A percentile compares a stretch with the other conserved stretches of the same genome.
Evolutionary conservation across 2,888 invertebrate species (phyloP).

Genomic region (Meiosimyza decipiens): DNA sequence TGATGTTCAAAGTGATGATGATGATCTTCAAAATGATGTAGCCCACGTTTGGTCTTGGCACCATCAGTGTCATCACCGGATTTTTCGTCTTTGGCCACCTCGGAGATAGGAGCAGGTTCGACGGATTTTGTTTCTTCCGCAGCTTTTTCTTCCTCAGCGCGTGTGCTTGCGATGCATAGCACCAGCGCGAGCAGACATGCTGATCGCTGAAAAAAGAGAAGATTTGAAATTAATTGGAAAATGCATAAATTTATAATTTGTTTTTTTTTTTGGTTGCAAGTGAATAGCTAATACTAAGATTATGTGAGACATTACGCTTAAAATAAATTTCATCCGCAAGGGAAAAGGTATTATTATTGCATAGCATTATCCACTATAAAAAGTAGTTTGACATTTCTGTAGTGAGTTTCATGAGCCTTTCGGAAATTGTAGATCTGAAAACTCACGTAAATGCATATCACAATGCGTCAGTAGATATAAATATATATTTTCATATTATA

Average conservation of each 20-base stretch:
- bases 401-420: no score
- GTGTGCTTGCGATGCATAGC: constrained; percentile 69
- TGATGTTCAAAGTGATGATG: constrained; percentile 50
- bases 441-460: no score
- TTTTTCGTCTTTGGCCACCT: constrained; percentile 61
- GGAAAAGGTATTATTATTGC: no score
- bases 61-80: constrained; percentile 69
- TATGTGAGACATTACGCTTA: constrained; percentile 37
- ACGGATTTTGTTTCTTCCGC: constrained; percentile 66
- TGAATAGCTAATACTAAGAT: constrained; percentile 30
- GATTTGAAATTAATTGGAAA: neutral
- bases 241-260: neutral
- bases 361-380: no score
- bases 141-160: constrained; percentile 71
- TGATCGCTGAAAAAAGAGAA: constrained; percentile 57
- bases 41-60: constrained; percentile 81
- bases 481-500: no score
- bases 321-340: no score
- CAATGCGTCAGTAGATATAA: no score
- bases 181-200: constrained; percentile 70
- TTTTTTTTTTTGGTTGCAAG: constrained; percentile 25
- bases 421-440: no score
- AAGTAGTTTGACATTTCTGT: no score
- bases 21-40: constrained; percentile 70
- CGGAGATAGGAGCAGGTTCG: constrained; percentile 44